These are phyloP conservation scores for Bucco capensis DNA, from an alignment of 2,113 vertebrate genomes.

Conservation along the genomic window DNA sequence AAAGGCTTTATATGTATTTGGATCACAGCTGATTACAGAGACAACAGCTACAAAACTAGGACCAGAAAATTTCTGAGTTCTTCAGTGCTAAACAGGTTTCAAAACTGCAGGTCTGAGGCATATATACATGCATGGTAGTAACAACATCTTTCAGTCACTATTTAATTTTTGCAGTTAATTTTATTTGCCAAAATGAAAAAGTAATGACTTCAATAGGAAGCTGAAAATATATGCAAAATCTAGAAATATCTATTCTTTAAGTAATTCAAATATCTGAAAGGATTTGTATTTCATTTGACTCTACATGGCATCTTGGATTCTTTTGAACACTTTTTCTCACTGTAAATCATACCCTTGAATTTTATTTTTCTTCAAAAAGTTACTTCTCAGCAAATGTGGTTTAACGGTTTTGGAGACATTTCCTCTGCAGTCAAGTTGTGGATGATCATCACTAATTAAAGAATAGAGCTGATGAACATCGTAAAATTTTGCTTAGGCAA, in stretches of 20 bases:
- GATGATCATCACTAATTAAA: neutral
- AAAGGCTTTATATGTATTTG: neutral
- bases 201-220: neutral
- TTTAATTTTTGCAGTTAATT: neutral
- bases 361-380: neutral
- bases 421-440: neutral
- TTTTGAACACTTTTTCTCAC: neutral
- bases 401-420: neutral
- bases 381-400: neutral
- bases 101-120: neutral
- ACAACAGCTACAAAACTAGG: neutral
- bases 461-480: neutral
- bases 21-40: neutral
- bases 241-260: neutral
- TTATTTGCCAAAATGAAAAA: neutral
- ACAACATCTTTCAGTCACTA: neutral
- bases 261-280: slow-evolving; percentile 1
- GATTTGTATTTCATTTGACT: neutral
- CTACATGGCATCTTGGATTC: neutral
- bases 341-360: neutral
- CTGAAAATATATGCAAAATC: neutral
- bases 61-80: neutral
- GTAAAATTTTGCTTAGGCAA: slow-evolving; percentile 38
- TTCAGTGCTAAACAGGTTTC: neutral
- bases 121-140: neutral